phyloP scores from a whole-genome alignment of 1,140 invertebrate genomes.

The Brachionus manjavacas region DNA sequence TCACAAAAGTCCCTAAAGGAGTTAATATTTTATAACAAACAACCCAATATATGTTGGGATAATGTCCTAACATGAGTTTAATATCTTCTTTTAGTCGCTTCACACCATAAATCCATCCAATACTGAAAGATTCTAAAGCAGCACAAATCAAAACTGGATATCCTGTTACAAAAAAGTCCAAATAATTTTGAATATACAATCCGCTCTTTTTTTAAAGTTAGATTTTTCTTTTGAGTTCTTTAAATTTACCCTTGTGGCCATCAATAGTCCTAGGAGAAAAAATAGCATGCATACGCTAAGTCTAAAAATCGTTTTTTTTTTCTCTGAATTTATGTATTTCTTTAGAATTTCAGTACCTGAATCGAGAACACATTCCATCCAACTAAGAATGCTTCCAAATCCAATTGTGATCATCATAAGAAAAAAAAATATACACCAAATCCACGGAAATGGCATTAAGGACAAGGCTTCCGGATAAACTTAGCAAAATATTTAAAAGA shows the following conservation, averaged over 20 bases:
- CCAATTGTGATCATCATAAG: constrained; percentile 91
- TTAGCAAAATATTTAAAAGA: not conserved
- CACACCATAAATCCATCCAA: constrained; percentile 26
- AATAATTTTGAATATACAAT: constrained; percentile 14
- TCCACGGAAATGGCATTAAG: constrained; percentile 79
- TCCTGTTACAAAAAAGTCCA: constrained; percentile 23
- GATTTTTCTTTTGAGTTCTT: not conserved
- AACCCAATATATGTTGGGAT: constrained; percentile 26
- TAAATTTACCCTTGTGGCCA: constrained; percentile 16
- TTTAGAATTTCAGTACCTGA: constrained; percentile 30
- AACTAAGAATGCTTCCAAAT: constrained; percentile 49
- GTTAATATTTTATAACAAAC: constrained; percentile 36
- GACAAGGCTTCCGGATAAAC: constrained; percentile 91
- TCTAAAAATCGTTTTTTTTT: constrained; percentile 10
- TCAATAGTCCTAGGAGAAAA: constrained; percentile 19
- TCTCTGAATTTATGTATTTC: constrained; percentile 7
- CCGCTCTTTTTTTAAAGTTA: constrained; percentile 34
- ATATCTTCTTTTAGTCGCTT: constrained; percentile 15
- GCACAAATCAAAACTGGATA: constrained; percentile 26
- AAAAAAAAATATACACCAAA: constrained; percentile 96
- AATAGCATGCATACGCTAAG: constrained; percentile 19
- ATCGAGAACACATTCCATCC: constrained; percentile 35
- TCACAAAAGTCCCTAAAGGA: not conserved
- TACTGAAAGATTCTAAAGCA: constrained; percentile 15
- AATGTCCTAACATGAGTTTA: constrained; percentile 23